These are phyloP conservation scores for Ctenodactylus gundi DNA, from an alignment of 2,113 vertebrate species.

Conservation along the genomic window DNA sequence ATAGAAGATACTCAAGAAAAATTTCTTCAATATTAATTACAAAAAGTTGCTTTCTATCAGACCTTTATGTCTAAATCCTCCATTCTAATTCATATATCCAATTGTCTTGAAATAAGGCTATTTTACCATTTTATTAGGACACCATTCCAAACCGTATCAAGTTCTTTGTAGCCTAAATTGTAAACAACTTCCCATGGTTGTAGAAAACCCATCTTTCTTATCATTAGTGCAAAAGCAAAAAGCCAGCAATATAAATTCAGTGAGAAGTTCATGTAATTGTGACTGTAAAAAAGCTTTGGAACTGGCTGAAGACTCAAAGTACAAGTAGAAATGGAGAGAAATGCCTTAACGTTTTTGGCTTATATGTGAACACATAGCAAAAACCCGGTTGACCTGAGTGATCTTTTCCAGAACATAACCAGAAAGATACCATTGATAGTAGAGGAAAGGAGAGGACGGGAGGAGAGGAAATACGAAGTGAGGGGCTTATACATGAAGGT, in stretches of 20 bases:
- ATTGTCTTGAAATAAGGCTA: not conserved
- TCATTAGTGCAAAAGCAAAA: not conserved
- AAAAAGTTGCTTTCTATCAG: not conserved
- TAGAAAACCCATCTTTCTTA: not conserved
- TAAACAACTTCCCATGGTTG: not conserved
- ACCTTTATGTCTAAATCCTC: not conserved
- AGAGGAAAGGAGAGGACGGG: not conserved
- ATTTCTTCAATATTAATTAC: not conserved
- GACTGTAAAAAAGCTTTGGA: not conserved
- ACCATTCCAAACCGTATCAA: not conserved
- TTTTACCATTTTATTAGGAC: not conserved
- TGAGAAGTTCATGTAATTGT: not conserved
- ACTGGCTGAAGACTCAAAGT: not conserved
- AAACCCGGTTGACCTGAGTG: not conserved
- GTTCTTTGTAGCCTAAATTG: not conserved
- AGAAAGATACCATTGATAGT: not conserved
- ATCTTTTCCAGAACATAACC: not conserved
- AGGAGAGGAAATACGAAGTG: accelerated
- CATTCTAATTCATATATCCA: not conserved
- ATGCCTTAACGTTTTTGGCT: not conserved
- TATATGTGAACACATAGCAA: not conserved
- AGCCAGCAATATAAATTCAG: not conserved
- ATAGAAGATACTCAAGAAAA: not conserved
- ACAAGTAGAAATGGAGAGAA: not conserved
- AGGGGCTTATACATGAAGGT: not conserved